phyloP scores from a whole-genome alignment of 2,888 invertebrate species.

The Ectemnius lituratus region DNA sequence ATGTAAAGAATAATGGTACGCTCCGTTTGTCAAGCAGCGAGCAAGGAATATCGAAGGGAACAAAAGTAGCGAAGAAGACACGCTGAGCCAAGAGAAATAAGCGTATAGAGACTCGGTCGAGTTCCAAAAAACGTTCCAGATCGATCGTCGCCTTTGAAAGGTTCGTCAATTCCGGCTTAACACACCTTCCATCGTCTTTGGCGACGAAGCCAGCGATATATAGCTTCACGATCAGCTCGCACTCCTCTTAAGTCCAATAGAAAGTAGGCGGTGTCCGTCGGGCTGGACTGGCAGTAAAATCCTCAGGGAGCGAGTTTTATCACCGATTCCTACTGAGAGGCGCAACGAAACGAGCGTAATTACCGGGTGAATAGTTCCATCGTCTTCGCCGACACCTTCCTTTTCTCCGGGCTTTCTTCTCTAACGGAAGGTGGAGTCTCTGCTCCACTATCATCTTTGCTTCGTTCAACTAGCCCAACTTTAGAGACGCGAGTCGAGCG shows the following conservation, averaged over 20 bases:
- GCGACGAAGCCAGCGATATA: too few species aligned
- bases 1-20: constrained; percentile 52
- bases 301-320: constrained; percentile 57
- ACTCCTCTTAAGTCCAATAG: too few species aligned
- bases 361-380: constrained; percentile 43
- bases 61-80: neutral
- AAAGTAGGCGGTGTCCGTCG: constrained; percentile 19
- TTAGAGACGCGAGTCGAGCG: neutral
- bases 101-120: neutral
- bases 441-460: neutral
- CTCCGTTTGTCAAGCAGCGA: constrained; percentile 34
- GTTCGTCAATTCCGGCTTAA: constrained; percentile 27
- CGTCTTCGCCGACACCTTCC: constrained; percentile 22
- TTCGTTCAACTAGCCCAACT: neutral
- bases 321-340: constrained; percentile 52
- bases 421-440: neutral
- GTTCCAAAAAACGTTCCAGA: constrained; percentile 25
- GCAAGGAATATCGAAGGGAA: constrained; percentile 10
- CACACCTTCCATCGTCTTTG: too few species aligned
- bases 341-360: constrained; percentile 61
- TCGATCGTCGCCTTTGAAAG: constrained; percentile 54
- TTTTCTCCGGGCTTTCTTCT: constrained; percentile 15
- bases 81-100: neutral
- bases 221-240: too few species aligned
- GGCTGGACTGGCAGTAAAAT: constrained; percentile 49